Evolutionary conservation across 1,140 invertebrate species (phyloP).

Genomic region (Hyles vespertilio): DNA sequence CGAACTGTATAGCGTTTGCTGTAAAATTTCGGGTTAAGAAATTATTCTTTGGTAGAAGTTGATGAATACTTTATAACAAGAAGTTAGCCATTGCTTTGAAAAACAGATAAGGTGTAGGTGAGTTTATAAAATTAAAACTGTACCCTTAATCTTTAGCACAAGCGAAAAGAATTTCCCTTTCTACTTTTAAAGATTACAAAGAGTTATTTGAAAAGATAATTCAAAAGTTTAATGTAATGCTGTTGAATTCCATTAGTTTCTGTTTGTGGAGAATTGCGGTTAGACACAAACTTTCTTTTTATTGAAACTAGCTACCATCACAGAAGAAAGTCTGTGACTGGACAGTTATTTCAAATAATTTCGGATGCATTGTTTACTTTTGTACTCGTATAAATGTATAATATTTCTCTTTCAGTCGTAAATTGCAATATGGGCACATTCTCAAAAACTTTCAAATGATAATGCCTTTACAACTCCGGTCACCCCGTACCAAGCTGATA

Average conservation of each 20-base stretch:
- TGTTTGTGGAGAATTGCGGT: constrained; percentile 36
- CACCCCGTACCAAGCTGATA: too few species aligned
- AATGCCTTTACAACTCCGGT: too few species aligned
- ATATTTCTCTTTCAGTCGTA: too few species aligned
- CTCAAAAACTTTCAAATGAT: too few species aligned
- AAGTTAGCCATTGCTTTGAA: constrained; percentile 11
- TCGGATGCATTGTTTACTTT: too few species aligned
- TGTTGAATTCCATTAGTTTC: constrained; percentile 31
- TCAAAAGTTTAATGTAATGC: constrained; percentile 37
- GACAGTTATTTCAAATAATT: too few species aligned
- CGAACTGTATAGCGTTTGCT: constrained; percentile 15
- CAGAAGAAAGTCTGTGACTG: too few species aligned
- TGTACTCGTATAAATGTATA: too few species aligned
- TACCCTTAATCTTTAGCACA: constrained; percentile 9
- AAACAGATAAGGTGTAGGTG: constrained; percentile 14
- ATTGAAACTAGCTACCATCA: background rate
- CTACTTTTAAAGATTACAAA: constrained; percentile 15
- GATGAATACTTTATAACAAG: constrained; percentile 26
- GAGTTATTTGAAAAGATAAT: constrained; percentile 35
- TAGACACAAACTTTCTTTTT: constrained; percentile 7
- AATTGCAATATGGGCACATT: too few species aligned
- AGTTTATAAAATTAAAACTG: constrained; percentile 11
- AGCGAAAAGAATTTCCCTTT: background rate
- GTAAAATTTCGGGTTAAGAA: constrained; percentile 24
- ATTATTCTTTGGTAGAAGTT: constrained; percentile 24